Base-by-base conservation (phyloP, 2,797 vertebrate species). In the Acipenser ruthenus region DNA sequence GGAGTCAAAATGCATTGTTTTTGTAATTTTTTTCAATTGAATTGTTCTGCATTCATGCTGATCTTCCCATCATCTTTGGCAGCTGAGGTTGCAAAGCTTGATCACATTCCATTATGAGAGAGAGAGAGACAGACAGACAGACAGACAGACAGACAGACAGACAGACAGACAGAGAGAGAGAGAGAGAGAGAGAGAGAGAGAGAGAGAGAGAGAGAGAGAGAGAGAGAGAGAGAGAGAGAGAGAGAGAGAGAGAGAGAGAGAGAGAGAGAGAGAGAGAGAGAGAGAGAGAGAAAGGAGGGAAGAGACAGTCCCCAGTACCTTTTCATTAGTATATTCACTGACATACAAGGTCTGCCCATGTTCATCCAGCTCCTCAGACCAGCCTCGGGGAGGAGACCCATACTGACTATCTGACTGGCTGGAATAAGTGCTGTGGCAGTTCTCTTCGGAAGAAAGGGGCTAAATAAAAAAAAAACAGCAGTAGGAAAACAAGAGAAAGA, bases 241-340 rank as follows among this genome's bases (percentile, higher is more conserved):
- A 4, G 2, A 18, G 13, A 37, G 18, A 50, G 15, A 23, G 9
- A 8, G 7, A 15, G 13, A 23, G 37, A 13, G 37, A 62, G 61
- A 47, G 49, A 10, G 8, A 18, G 53, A 10, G 9, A 53, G 18
- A 53, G 60, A 51, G n/a, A 56, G 12, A 37, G 11, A 47, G 15
- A 10, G 52, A 23, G 50, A n/a, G 4, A 11, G 23, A n/a, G 18
- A 49, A 7, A 5, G 6, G 10, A 18, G 37, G 37, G 37, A 37
- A 53, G 13, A 50, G n/a, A 52, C 64, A 59, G 51, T 67, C 52
- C 65, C 62, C 61, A 59, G 85, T 91, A 92, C 90, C 90, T 92
- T 92, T 88, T 91, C 90, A 83, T 90, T 89, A 87, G 89, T 91
- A 84, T 87, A 87, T 83, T 91, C 89, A 88, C 86, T 90, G 85